Evolutionary conservation across 2,888 invertebrate species (phyloP), one percentile per base, ranked within the genome.

Genomic region (Heliconius aoede): DNA sequence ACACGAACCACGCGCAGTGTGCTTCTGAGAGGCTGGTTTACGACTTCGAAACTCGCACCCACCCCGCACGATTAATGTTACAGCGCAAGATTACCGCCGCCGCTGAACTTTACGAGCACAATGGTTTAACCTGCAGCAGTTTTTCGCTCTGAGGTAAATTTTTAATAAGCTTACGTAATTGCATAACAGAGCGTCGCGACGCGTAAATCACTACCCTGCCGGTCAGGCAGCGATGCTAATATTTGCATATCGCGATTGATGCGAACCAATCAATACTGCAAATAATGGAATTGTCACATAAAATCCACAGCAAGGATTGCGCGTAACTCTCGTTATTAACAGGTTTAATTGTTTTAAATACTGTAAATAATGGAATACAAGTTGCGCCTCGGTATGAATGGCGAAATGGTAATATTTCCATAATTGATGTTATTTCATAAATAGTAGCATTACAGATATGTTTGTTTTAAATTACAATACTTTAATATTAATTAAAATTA

Each of bases 201-300:
- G 88, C 88, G 90, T 90, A 90, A 90, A 91, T 90, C 91, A 91
- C 86, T 82, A 84, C 86, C 83, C 85, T 82, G 85, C 87, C 88
- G 90, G 89, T 88, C 90, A 89, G 85, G 87, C 89, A 85, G 86
- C 86, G 86, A 85, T 82, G 90, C 93, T 90, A 94, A 94, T 94
- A 94, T 94, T 94, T 94, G 92, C 93, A 92, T 92, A 91, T 91
- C 91, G 89, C 91, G 91, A 94, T 93, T 93, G 93, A 94, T 93
- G 90, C 90, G 85, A 89, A 87, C 90, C 92, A 94, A 94, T 94
- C 94, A 93, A 93, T 93, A 91, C 90, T 88, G 92, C 92, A 94
- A 94, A 94, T 93, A 93, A 91, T 91, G 90, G 90, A 91, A 91
- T 90, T 89, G 86, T 89, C 89, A 86, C 89, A 89, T 90, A 89